Evolutionary conservation across 2,797 vertebrate genomes (phyloP), one percentile per base, ranked within the genome.

Genomic region (Leptodactylus fallax): DNA sequence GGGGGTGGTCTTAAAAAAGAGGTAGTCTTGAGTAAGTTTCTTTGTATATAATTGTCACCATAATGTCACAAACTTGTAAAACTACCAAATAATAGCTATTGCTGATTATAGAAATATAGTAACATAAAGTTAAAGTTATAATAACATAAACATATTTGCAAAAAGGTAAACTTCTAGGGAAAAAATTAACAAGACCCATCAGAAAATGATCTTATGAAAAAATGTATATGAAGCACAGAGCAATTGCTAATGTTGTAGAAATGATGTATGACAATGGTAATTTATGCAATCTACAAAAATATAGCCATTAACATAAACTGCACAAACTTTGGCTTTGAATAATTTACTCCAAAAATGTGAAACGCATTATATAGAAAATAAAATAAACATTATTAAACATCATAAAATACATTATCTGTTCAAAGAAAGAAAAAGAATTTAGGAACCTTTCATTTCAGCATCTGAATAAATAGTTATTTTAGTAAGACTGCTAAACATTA

Each of bases 211-310:
- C 69, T 47, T 45, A 19, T 47, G 45, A 76, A 49, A 19, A 51
- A 49, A 12, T 76, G 19, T 76, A 45, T 51, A 76, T n/a, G 11
- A 13, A 49, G 47, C n/a, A 51, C 72, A 49, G 47, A 49, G 47
- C 47, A 51, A n/a, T 72, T 12, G 27, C 36, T 72, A 72, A 76
- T n/a, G 72, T 76, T 49, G 72, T 51, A 76, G 72, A 51, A 51
- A 51, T 60, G 23, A 79, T 79, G 72, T n/a, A 76, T 76, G 72
- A 76, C 72, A 76, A 49, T 23, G 21, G 72, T 51, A 76, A 72
- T 76, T 76, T 49, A 12, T 51, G 72, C 19, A 72, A 45, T 71
- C 25, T 71, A 36, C 8, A 1, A 67, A 72, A 47, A 51, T 51
- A 76, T 11, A 76, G 19, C 47, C 72, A 76, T 49, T 76, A 76